Evolutionary conservation across 2,113 vertebrate species (phyloP), one percentile per base, ranked within the genome.

Genomic region (Hemibagrus wyckioides): DNA sequence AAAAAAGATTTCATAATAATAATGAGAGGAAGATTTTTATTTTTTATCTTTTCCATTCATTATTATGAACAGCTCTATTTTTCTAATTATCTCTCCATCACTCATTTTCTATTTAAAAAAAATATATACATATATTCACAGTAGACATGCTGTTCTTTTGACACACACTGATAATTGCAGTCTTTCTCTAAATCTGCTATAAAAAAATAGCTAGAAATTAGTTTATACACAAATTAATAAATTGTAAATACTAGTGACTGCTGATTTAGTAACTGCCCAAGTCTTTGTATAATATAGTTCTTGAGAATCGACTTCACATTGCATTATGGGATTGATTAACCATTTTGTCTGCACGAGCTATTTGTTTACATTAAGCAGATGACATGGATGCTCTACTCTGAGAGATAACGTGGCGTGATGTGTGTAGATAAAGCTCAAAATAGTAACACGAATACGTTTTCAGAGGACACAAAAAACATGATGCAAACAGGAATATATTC

Each of bases 321-420:
- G 52, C 54, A 80, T 80, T 57, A 80, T 57, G 30, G 79, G 19
- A 80, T 57, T 39, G 30, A 80, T 57, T 36, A 36, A 10, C 30
- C 30, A 80, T 57, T 80, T 57, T 36, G 33, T 56, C 10, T 25
- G 10, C 21, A 25, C 21, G 21, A 57, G 77, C 19, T 33, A 80
- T 80, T 80, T 80, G 52, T 80, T 80, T 56, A 56, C 77, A 13
- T 80, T 80, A 80, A 50, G 48, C n/a, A 79, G 77, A 80, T 23
- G 77, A 80, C 23, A 30, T 23, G 52, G 56, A 80, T 1, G 30
- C 33, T 56, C 19, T 4, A 6, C 25, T 50, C 21, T 79, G 75
- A 79, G 48, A 79, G 75, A 52, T 50, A 79, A 52, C 6, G 13
- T 15, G 1, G 48, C 7, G 28, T 52, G 44, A 50, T 15, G 17